phyloP scores from a whole-genome alignment of 2,797 vertebrate genomes.

The Lateolabrax maculatus region DNA sequence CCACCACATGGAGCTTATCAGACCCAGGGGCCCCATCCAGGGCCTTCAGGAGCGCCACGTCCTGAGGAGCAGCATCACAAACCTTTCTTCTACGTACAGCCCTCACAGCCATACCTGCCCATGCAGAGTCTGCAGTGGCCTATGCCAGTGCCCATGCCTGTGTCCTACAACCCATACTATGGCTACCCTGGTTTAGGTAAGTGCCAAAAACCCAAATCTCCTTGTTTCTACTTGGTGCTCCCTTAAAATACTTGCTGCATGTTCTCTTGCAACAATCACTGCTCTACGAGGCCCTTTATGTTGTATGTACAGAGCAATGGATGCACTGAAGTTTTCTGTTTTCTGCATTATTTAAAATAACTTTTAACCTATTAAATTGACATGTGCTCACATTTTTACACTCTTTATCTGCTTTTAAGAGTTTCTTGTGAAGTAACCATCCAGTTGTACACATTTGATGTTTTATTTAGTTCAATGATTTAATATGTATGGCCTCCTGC shows the following conservation, averaged over 20 bases:
- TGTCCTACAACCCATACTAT: constrained; percentile 82
- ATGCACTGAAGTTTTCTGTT: background rate
- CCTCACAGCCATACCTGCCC: constrained; percentile 80
- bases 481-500: background rate
- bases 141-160: constrained; percentile 68
- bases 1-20: constrained; percentile 43
- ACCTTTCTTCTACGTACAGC: constrained; percentile 85
- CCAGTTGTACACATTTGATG: background rate
- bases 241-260: background rate
- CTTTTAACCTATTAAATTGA: too few relatives aligned
- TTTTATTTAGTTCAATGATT: background rate
- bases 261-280: background rate
- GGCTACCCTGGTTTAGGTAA: constrained; percentile 81
- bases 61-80: constrained; percentile 77
- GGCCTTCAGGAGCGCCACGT: constrained; percentile 54
- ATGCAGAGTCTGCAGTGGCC: constrained; percentile 86
- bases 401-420: background rate
- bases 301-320: background rate
- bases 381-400: background rate
- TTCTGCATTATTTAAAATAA: too few relatives aligned
- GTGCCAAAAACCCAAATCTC: background rate
- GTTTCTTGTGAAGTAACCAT: background rate
- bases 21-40: constrained; percentile 39
- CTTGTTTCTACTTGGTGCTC: background rate
- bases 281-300: background rate